These are phyloP conservation scores for Synanthedon tipuliformis DNA, from an alignment of 2,888 invertebrate genomes.

Conservation along the genomic window DNA sequence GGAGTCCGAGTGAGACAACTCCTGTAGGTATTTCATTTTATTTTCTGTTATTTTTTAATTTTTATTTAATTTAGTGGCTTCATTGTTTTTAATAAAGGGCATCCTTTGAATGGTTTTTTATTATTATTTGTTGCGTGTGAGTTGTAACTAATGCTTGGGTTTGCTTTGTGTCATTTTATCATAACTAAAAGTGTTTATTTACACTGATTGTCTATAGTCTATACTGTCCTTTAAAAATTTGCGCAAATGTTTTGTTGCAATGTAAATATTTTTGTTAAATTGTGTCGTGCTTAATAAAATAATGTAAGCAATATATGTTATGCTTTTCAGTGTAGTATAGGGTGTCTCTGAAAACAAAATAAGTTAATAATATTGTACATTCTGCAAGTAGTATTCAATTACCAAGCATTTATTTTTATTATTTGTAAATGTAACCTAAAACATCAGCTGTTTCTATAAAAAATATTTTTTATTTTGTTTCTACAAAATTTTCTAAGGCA, in stretches of 20 bases:
- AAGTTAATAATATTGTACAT: too few species aligned
- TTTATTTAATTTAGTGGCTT: conserved; percentile 4
- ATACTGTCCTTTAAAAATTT: too few species aligned
- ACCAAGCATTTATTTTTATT: too few species aligned
- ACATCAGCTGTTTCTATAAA: too few species aligned
- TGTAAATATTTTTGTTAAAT: neutral
- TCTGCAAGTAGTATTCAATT: too few species aligned
- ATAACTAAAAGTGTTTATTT: neutral
- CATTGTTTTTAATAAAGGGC: conserved; percentile 6
- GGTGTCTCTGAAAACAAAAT: too few species aligned
- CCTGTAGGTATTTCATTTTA: conserved; percentile 77
- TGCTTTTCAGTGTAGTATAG: too few species aligned
- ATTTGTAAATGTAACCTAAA: too few species aligned
- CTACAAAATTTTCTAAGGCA: too few species aligned
- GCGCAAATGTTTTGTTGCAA: neutral
- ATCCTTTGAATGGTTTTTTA: neutral
- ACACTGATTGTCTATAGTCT: neutral
- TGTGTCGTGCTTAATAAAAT: neutral
- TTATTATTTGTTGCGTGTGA: neutral
- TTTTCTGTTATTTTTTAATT: conserved; percentile 27
- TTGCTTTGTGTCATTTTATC: neutral
- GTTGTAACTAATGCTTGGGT: neutral
- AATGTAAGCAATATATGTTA: too few species aligned
- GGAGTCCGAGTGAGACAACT: conserved; percentile 71
- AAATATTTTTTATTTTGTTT: too few species aligned